phyloP scores from a whole-genome alignment of 2,888 invertebrate genomes.

The Incurvaria masculella region DNA sequence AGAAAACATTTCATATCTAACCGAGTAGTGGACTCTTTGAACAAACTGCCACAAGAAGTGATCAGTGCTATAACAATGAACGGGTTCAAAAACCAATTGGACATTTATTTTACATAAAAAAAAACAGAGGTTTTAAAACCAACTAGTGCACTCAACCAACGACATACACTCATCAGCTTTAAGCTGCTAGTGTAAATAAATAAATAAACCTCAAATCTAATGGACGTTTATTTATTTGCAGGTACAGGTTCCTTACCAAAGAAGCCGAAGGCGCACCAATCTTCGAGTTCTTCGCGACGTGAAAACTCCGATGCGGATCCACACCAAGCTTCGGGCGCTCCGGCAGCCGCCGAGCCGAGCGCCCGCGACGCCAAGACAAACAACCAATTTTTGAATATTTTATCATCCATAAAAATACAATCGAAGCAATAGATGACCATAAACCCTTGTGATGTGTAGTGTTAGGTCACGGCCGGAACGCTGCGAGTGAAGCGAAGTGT shows the following conservation, averaged over 20 bases:
- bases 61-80: too few relatives aligned
- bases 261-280: slow-evolving; percentile 24
- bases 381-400: neutral
- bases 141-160: too few relatives aligned
- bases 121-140: too few relatives aligned
- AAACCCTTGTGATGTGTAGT: neutral
- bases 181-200: too few relatives aligned
- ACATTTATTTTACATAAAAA: too few relatives aligned
- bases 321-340: slow-evolving; percentile 3
- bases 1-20: too few relatives aligned
- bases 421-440: neutral
- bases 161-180: too few relatives aligned
- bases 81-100: too few relatives aligned
- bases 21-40: too few relatives aligned
- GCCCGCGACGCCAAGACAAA: slow-evolving; percentile 5
- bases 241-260: slow-evolving; percentile 29
- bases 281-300: slow-evolving; percentile 14
- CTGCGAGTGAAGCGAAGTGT: neutral
- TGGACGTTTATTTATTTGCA: neutral
- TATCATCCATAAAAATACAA: neutral
- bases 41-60: too few relatives aligned
- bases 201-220: too few relatives aligned
- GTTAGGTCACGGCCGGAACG: neutral
- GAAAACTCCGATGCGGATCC: slow-evolving; percentile 14
- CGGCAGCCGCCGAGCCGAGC: slow-evolving; percentile 4